Base-by-base conservation (phyloP, 2,888 invertebrate species). In the Lordiphosa fenestrarum region DNA sequence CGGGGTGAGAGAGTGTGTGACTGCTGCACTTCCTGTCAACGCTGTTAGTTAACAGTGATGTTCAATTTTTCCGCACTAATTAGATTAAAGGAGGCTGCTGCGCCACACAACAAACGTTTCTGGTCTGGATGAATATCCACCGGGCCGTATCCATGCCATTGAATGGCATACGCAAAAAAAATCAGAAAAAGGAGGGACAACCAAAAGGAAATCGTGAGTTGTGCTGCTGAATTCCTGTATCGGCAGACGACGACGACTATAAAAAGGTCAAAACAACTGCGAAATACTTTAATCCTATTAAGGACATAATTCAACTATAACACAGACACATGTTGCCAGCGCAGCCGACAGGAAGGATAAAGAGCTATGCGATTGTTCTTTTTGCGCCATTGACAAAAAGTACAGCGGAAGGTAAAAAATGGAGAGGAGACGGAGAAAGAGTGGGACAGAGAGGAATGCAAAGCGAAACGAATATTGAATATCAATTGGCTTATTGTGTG, bases 231-330 rank as follows among this genome's bases (percentile, higher is more conserved):
- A 65, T 53, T 67, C 46, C 66, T 52, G 57, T 56, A 53, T 66
- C 64, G 66, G 46, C 73, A 62, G 68, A 71, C 66, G 64, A 63
- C 69, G 68, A 71, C 66, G 64, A 63, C 69, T 62, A 66, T 68
- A 78, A 80, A 78, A 76, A 73, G 70, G 69, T 62, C 64, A 80
- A 66, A 81, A 66, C 62, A 77, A 81, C 81, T 80, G 84, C 66
- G 85, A 85, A 87, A 86, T 81, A 77, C 87, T 85, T 85, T 87
- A 87, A 87, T 87, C 87, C 88, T 87, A 87, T 87, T 87, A 87
- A 80, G 78, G 74, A 77, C 84, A 88, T 87, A 88, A 88, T 87
- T 87, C 88, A 86, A 85, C 85, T 86, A 88, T 85, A 87, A 85
- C 86, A 86, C 65, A 86, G 86, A 86, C 86, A 87, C 87, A 87